A percentile compares a stretch with the other conserved stretches of the same genome.
phyloP scores from a whole-genome alignment of 2,888 invertebrate genomes.

The Theodoxus fluviatilis region DNA sequence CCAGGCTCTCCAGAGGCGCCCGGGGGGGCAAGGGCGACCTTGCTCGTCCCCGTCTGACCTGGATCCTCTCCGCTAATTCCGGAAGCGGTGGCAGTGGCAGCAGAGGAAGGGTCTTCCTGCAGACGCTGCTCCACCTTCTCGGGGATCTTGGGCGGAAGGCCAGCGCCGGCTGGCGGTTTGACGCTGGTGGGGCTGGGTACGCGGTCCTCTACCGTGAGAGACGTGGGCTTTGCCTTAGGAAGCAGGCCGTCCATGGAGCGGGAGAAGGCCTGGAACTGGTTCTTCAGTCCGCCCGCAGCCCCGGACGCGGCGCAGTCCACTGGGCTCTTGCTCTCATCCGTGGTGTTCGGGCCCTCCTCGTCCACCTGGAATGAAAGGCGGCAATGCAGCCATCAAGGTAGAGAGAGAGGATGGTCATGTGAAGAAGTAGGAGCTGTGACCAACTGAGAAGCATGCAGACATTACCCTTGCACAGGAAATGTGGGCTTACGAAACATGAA shows the following conservation, averaged over 20 bases:
- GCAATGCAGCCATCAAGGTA: slow-evolving; percentile 73
- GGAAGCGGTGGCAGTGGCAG: slow-evolving; percentile 3
- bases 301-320: slow-evolving; percentile 1
- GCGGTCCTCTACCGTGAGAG: slow-evolving; percentile 24
- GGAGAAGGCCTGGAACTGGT: slow-evolving; percentile 60
- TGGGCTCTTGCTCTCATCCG: slow-evolving; percentile 10
- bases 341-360: slow-evolving; percentile 62
- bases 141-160: slow-evolving; percentile 29
- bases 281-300: slow-evolving; percentile 32
- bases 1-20: not conserved
- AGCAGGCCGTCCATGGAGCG: slow-evolving; percentile 62
- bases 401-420: too few relatives aligned
- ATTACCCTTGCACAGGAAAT: too few relatives aligned
- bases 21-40: not conserved
- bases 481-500: too few relatives aligned
- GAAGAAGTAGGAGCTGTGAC: too few relatives aligned
- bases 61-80: not conserved
- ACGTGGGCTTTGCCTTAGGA: slow-evolving; percentile 38
- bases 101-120: slow-evolving; percentile 14
- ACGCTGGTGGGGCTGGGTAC: not conserved
- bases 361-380: slow-evolving; percentile 53
- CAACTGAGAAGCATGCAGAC: too few relatives aligned
- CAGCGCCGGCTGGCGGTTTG: not conserved
- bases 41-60: not conserved
- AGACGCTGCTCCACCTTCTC: slow-evolving; percentile 27